These are phyloP conservation scores for Barbus barbus DNA, from an alignment of 2,113 vertebrate species.

Conservation along the genomic window DNA sequence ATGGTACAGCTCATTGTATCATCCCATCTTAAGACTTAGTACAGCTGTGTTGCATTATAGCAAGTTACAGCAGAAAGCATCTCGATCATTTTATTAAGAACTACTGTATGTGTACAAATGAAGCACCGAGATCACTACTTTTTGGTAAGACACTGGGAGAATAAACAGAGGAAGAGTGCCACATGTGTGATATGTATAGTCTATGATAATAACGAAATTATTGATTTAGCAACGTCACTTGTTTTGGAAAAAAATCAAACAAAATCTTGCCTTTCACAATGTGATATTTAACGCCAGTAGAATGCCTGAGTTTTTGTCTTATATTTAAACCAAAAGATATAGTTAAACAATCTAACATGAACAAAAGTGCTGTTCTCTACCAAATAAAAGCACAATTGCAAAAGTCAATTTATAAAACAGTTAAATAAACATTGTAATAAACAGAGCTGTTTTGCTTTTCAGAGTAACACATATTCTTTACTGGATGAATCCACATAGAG, in stretches of 20 bases:
- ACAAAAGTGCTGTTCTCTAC: too few species aligned
- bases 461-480: background rate
- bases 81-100: background rate
- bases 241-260: too few species aligned
- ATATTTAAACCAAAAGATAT: too few species aligned
- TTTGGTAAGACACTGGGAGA: background rate
- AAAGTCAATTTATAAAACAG: background rate
- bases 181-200: background rate
- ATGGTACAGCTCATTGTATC: background rate
- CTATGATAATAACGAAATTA: background rate
- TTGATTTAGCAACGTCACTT: background rate
- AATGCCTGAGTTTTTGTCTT: background rate
- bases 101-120: background rate
- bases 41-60: constrained; percentile 21
- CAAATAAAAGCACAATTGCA: background rate
- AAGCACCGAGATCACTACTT: background rate
- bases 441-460: background rate
- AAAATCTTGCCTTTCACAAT: too few species aligned
- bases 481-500: background rate
- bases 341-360: too few species aligned
- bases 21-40: background rate
- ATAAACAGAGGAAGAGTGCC: background rate
- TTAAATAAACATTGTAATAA: background rate
- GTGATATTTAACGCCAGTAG: background rate
- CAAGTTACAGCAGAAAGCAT: background rate